A percentile compares a stretch with the other conserved stretches of the same genome.
phyloP scores from a whole-genome alignment of 2,113 vertebrate genomes.

The Indri indri region DNA sequence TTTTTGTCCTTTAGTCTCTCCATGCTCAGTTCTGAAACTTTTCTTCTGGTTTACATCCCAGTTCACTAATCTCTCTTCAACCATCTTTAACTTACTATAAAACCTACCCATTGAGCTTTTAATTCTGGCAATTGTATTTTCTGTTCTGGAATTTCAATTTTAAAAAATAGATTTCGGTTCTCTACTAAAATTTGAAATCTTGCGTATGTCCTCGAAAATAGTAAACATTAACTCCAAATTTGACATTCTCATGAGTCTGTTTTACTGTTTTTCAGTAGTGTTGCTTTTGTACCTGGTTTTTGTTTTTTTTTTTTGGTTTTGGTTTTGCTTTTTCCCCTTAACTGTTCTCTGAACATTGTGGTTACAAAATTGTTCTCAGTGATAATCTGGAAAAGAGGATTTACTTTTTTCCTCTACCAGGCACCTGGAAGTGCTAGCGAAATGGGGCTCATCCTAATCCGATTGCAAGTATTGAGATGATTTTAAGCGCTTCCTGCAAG shows the following conservation, averaged over 20 bases:
- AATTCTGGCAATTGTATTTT: neutral
- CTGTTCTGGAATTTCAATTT: slow-evolving; percentile 1
- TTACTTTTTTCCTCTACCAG: neutral
- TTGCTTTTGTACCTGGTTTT: neutral
- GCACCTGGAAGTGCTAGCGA: neutral
- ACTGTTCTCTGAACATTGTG: neutral
- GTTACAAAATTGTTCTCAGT: neutral
- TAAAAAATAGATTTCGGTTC: neutral
- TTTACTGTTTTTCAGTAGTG: neutral
- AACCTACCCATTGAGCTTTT: neutral
- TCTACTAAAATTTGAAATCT: neutral
- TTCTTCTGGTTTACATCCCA: neutral
- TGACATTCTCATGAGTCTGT: neutral
- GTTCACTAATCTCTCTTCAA: slow-evolving; percentile 1
- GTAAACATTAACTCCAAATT: neutral
- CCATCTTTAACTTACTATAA: neutral
- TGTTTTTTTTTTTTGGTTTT: neutral
- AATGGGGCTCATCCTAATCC: neutral
- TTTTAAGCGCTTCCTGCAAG: neutral
- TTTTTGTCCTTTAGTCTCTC: neutral
- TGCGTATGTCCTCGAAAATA: neutral
- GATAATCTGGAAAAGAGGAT: neutral
- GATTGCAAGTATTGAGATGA: neutral
- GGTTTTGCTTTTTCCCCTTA: no score
- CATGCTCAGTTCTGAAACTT: neutral